These are phyloP conservation scores for Odiellus spinosus DNA, from an alignment of 2,888 invertebrate genomes.

Conservation along the genomic window DNA sequence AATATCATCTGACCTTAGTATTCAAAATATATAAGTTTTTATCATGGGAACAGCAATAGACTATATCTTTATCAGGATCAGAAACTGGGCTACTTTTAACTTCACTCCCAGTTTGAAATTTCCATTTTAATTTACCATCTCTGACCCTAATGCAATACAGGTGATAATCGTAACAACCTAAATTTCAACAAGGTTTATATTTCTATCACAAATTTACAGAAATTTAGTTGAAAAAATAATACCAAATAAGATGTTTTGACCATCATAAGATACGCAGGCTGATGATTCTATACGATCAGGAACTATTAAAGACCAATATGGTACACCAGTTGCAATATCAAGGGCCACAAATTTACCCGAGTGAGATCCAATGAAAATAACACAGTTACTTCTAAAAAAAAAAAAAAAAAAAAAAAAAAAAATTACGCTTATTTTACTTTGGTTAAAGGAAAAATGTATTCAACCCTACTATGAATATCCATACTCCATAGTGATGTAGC, in stretches of 20 bases:
- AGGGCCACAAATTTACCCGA: slow-evolving; percentile 50
- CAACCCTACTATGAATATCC: no score
- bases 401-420: no score
- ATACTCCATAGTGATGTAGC: no score
- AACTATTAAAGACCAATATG: slow-evolving; percentile 32
- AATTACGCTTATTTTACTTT: no score
- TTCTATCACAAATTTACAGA: no score
- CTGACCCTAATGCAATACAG: slow-evolving; percentile 47
- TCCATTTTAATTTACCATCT: slow-evolving; percentile 43
- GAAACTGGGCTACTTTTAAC: slow-evolving; percentile 47
- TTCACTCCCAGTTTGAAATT: slow-evolving; percentile 41
- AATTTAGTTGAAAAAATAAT: no score
- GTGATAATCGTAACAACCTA: slow-evolving; percentile 53
- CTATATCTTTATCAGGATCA: slow-evolving; percentile 28
- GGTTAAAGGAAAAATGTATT: no score
- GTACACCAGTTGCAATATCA: slow-evolving; percentile 37
- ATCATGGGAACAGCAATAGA: slow-evolving; percentile 58
- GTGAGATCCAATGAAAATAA: slow-evolving; percentile 47
- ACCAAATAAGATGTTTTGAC: slow-evolving; percentile 47
- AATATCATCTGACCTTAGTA: slow-evolving; percentile 39
- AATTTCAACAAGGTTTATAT: no score
- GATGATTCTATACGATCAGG: slow-evolving; percentile 57
- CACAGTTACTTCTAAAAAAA: no score
- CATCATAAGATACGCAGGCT: slow-evolving; percentile 29
- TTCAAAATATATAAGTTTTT: slow-evolving; percentile 44